Conservation (phyloP, 2,888 invertebrate species). For the Pyrochroa serraticornis region DNA sequence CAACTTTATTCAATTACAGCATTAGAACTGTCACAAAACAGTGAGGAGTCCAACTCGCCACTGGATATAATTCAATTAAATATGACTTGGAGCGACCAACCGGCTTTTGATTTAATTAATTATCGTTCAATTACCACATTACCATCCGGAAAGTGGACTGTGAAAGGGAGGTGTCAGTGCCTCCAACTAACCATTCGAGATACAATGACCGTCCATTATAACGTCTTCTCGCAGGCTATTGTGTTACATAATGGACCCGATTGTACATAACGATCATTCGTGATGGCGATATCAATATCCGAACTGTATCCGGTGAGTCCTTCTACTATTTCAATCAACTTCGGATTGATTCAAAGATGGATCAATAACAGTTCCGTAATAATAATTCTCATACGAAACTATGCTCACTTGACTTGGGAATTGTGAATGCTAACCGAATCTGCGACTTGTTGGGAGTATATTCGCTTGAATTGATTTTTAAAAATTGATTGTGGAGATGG, state of each 20-base stretch:
- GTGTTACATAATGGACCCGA: conserved; percentile 11
- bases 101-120: conserved; percentile 51
- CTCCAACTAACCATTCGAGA: conserved; percentile 27
- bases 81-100: conserved; percentile 44
- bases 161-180: conserved; percentile 33
- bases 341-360: too few relatives aligned
- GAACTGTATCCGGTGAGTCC: background rate
- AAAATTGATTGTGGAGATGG: too few relatives aligned
- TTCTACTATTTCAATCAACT: too few relatives aligned
- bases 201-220: conserved; percentile 37
- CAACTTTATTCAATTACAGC: conserved; percentile 39
- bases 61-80: conserved; percentile 47
- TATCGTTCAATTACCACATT: conserved; percentile 53
- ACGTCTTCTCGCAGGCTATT: conserved; percentile 16
- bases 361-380: too few relatives aligned
- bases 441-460: too few relatives aligned
- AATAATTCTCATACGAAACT: too few relatives aligned
- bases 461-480: too few relatives aligned
- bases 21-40: conserved; percentile 42
- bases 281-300: too few relatives aligned
- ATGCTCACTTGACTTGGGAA: too few relatives aligned
- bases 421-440: too few relatives aligned
- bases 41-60: conserved; percentile 36
- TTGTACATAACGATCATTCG: conserved; percentile 11
- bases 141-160: conserved; percentile 42